Percentiles rank a stretch among this genome's conserved stretches.
phyloP scores from a whole-genome alignment of 2,888 invertebrate species.

The Melinopterus prodromus region DNA sequence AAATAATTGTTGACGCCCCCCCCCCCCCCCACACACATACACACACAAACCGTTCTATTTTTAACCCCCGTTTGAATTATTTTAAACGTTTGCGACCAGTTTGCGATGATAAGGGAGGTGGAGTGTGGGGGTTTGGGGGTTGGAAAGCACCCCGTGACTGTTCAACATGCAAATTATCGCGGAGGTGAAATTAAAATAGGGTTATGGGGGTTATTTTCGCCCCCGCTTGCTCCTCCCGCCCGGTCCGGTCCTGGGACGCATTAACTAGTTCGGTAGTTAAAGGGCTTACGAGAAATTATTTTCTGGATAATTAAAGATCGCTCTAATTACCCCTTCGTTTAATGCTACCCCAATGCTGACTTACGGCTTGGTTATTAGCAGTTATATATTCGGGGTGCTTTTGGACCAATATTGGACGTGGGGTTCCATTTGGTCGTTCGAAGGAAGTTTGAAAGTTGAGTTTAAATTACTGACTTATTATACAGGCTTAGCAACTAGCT shows the following conservation, averaged over 20 bases:
- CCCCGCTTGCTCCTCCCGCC: background rate
- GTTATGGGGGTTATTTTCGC: background rate
- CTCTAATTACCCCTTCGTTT: background rate
- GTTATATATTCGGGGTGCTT: background rate
- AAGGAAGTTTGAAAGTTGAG: too few species aligned
- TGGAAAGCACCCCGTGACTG: background rate
- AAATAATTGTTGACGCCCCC: background rate
- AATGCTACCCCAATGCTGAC: background rate
- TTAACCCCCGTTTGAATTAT: background rate
- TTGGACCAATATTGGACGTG: background rate
- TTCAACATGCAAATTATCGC: background rate
- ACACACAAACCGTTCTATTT: background rate
- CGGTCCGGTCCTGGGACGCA: background rate
- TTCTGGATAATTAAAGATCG: background rate
- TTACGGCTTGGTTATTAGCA: background rate
- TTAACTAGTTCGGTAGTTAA: background rate
- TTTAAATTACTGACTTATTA: too few species aligned
- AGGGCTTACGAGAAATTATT: background rate
- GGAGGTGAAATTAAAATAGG: constrained; percentile 4
- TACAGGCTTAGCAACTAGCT: too few species aligned
- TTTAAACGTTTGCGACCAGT: background rate
- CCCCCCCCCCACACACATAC: background rate
- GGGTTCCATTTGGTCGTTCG: background rate
- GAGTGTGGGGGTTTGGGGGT: background rate
- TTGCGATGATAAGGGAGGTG: background rate